Conservation (phyloP, 2,797 vertebrate genomes). For the Meriones psammophilus region DNA sequence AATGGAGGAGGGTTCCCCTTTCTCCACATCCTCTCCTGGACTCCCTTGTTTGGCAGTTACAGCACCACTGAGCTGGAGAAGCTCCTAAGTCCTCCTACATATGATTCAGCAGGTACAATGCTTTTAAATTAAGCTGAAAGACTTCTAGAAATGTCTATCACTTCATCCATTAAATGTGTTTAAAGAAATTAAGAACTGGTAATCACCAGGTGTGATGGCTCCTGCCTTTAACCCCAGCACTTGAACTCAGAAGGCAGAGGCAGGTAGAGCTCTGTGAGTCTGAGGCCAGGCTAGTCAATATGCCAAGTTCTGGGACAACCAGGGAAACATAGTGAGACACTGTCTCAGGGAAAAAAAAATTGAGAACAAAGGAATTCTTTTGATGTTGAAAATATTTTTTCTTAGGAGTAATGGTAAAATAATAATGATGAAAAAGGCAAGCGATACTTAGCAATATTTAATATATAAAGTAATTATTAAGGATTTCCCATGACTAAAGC, state of each 20-base stretch:
- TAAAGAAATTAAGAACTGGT: background rate
- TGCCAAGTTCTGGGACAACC: background rate
- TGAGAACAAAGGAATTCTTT: background rate
- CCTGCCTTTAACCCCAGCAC: background rate
- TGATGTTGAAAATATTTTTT: constrained; percentile 45
- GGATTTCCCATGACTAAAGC: background rate
- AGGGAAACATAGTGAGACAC: background rate
- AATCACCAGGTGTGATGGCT: background rate
- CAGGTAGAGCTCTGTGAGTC: background rate
- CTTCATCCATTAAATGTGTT: constrained; percentile 46
- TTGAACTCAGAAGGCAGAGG: background rate
- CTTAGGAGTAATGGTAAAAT: background rate
- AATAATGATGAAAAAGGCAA: constrained; percentile 17
- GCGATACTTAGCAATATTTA: constrained; percentile 57
- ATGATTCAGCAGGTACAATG: too few relatives aligned
- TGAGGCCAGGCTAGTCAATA: background rate
- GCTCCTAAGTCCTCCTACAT: too few relatives aligned
- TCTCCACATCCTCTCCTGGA: too few relatives aligned
- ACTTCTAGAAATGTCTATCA: background rate
- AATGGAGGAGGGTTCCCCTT: too few relatives aligned
- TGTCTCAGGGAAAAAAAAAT: background rate
- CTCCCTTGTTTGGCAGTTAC: too few relatives aligned
- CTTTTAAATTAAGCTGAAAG: background rate
- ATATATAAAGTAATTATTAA: constrained; percentile 42
- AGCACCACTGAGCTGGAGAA: too few relatives aligned